Evolutionary conservation across 2,113 vertebrate genomes (phyloP), one percentile per base, ranked within the genome.

Genomic region (Emydura subglobosa): DNA sequence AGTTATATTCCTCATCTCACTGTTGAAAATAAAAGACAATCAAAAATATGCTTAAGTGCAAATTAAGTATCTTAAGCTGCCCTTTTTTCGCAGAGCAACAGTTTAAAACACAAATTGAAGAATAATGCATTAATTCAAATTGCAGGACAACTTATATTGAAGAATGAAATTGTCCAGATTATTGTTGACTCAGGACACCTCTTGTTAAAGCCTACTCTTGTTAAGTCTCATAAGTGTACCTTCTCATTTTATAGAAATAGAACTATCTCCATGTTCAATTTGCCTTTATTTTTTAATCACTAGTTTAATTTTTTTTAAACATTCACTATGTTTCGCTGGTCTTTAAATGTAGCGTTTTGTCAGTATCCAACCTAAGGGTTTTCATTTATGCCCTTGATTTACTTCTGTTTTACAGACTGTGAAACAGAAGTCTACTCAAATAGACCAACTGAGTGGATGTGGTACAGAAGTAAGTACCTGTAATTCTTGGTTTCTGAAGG

Each of bases 361-460:
- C n/a, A 11, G 4, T 89, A 39, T 85, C 31, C 7, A 49, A 0
- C 17, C 1, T 59, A 22, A 21, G 22, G 1, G 4, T 61, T 83
- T 89, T 29, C 14, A 57, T 85, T 9, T 39, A 68, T 47, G 27
- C n/a, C 29, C 88, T 91, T 95, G 76, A 93, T 27, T 92, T 84
- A 24, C 85, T 97, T 25, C n/a, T 98, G 6, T 98, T 98, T 98
- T 97, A 14, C 95, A 98, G 98, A 94, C 95, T 87, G 24, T 94
- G 82, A 96, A 97, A 89, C 92, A 97, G 27, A 96, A 72, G 47
- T 94, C 94, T 89, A 87, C 85, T 94, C 93, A 88, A 89, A 85
- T 92, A 91, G 92, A 96, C 50, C 93, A 95, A n/a, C 92, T 95
- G 86, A 92, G 91, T 76, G 89, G 88, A 12, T 95, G 86, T 86